phyloP scores from a whole-genome alignment of 2,113 vertebrate species.

The Albula glossodonta region DNA sequence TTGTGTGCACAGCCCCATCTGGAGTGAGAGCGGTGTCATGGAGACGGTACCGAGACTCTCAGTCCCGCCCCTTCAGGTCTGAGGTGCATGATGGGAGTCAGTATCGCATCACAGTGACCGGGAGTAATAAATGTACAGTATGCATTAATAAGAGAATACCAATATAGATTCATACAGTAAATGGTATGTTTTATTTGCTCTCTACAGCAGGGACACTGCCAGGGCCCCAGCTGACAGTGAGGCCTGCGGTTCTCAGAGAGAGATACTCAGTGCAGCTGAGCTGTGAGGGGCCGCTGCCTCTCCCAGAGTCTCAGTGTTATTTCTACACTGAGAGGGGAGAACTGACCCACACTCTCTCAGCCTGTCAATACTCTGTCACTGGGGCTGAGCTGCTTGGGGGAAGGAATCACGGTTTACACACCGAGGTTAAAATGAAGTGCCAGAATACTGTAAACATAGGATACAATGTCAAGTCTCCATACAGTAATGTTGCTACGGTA shows the following conservation, averaged over 20 bases:
- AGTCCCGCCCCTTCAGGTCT: too few relatives aligned
- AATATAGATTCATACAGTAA: too few relatives aligned
- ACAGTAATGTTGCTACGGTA: conserved; percentile 22
- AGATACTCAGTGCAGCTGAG: too few relatives aligned
- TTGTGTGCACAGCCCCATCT: neutral
- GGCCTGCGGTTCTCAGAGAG: too few relatives aligned
- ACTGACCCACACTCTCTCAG: neutral
- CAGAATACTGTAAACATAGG: neutral
- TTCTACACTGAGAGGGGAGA: conserved; percentile 14
- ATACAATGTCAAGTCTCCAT: neutral
- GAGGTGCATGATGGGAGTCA: neutral
- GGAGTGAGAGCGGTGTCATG: too few relatives aligned
- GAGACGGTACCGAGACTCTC: too few relatives aligned
- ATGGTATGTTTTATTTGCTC: too few relatives aligned
- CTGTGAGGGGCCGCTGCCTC: neutral
- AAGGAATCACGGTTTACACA: conserved; percentile 8
- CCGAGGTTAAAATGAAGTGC: conserved; percentile 17
- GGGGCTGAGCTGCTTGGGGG: conserved; percentile 25
- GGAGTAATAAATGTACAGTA: neutral
- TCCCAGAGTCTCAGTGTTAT: conserved; percentile 19
- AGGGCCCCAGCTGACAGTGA: too few relatives aligned
- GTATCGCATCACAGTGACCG: neutral
- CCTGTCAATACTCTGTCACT: conserved; percentile 27
- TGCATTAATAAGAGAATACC: too few relatives aligned
- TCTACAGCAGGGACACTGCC: too few relatives aligned